These are phyloP conservation scores for Microctonus hyperodae DNA, from an alignment of 2,888 invertebrate species.

Conservation along the genomic window DNA sequence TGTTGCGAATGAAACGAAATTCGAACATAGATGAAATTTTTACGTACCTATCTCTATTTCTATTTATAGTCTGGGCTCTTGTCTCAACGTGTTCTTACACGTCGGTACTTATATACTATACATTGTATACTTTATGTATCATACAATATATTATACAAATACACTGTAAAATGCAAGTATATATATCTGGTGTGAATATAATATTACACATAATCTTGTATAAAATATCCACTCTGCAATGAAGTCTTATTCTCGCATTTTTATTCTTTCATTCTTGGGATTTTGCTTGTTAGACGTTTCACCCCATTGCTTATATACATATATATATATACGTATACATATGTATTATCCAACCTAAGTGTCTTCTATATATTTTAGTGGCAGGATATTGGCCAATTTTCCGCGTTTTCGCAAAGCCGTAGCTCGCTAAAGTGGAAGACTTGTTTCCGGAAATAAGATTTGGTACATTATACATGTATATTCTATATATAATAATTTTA, in stretches of 20 bases:
- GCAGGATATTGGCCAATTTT: constrained; percentile 10
- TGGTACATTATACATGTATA: no score
- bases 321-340: no score
- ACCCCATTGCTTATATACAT: not conserved
- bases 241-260: not conserved
- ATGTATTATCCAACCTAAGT: not conserved
- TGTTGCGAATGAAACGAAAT: constrained; percentile 8
- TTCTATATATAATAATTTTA: no score
- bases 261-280: constrained; percentile 3
- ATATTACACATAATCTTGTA: not conserved
- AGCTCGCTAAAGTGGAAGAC: constrained; percentile 10
- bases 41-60: constrained; percentile 2
- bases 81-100: no score
- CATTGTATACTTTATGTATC: not conserved
- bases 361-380: not conserved
- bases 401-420: constrained; percentile 1
- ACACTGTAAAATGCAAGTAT: not conserved
- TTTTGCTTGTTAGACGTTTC: constrained; percentile 20
- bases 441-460: constrained; percentile 10
- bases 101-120: no score
- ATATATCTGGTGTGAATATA: not conserved
- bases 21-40: constrained; percentile 21
- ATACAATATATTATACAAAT: not conserved
- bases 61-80: no score
- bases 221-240: not conserved